A percentile compares a stretch with the other conserved stretches of the same genome.
phyloP scores from a whole-genome alignment of 1,140 invertebrate species.

The Caerostris extrusa region DNA sequence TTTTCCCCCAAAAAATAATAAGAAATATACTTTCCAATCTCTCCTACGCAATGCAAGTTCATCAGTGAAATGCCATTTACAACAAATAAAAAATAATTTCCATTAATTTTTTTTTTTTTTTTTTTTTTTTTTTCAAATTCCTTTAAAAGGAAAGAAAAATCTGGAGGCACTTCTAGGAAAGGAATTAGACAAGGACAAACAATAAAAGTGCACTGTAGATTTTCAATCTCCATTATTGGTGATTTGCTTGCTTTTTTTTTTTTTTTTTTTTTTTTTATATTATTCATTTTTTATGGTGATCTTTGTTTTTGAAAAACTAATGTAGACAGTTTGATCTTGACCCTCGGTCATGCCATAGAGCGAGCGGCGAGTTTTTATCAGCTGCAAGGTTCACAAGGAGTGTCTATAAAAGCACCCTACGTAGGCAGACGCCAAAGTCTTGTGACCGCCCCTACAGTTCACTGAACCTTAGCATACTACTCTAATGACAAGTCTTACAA shows the following conservation, averaged over 20 bases:
- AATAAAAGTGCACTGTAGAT: background rate
- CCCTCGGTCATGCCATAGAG: constrained; percentile 25
- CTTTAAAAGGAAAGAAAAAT: background rate
- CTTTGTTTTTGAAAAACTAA: background rate
- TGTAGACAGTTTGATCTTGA: constrained; percentile 33
- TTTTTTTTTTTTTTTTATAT: constrained; percentile 36
- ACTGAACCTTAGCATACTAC: constrained; percentile 54
- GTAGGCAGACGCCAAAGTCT: constrained; percentile 18
- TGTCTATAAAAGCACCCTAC: constrained; percentile 43
- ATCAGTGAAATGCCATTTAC: background rate
- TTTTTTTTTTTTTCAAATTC: too few relatives aligned
- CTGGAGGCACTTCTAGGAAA: constrained; percentile 1
- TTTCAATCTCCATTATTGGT: constrained; percentile 18
- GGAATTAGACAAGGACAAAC: background rate
- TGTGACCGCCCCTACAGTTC: constrained; percentile 43
- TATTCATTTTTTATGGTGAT: background rate
- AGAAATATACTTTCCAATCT: background rate
- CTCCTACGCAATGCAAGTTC: background rate
- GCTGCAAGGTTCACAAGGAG: constrained; percentile 36
- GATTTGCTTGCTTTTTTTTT: background rate
- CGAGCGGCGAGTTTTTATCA: constrained; percentile 20
- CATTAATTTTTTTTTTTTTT: too few relatives aligned
- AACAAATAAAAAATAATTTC: background rate
- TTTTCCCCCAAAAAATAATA: too few relatives aligned
- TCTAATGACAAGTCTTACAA: constrained; percentile 49